A percentile compares a stretch with the other conserved stretches of the same genome.
Evolutionary conservation across 2,113 vertebrate genomes (phyloP).

Genomic region (Cygnus atratus): DNA sequence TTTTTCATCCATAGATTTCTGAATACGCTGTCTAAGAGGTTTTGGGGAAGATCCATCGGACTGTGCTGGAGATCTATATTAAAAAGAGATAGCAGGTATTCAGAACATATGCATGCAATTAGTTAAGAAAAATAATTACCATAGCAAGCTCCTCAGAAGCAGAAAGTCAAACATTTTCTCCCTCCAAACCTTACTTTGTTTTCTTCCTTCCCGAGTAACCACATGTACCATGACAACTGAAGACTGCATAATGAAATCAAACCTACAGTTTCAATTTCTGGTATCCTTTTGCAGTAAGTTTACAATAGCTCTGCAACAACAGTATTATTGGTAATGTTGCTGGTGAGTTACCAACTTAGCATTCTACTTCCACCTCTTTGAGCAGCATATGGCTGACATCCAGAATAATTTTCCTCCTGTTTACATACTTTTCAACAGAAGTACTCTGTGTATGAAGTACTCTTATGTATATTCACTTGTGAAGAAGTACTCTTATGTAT

Average conservation of each 20-base stretch:
- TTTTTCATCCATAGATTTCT: conserved; percentile 74
- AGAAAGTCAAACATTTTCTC: background rate
- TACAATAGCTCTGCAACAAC: background rate
- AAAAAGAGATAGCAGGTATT: background rate
- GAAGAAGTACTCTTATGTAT: too few relatives aligned
- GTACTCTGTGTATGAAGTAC: background rate
- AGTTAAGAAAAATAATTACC: background rate
- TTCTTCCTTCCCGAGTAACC: background rate
- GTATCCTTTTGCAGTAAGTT: background rate
- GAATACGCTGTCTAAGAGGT: conserved; percentile 81
- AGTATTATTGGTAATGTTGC: background rate
- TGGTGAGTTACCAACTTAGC: background rate
- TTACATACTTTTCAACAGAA: background rate
- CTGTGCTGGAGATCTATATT: conserved; percentile 84
- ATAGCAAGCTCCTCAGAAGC: background rate
- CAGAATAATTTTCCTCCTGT: background rate
- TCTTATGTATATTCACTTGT: too few relatives aligned
- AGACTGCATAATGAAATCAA: background rate
- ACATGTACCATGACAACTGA: background rate
- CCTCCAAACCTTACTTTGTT: background rate
- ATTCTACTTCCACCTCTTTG: background rate
- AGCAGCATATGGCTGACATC: background rate
- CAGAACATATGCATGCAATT: background rate
- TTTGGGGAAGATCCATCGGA: conserved; percentile 78
- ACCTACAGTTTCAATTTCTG: background rate